These are phyloP conservation scores for Melinaea menophilus DNA, from an alignment of 2,888 invertebrate species.

Conservation along the genomic window DNA sequence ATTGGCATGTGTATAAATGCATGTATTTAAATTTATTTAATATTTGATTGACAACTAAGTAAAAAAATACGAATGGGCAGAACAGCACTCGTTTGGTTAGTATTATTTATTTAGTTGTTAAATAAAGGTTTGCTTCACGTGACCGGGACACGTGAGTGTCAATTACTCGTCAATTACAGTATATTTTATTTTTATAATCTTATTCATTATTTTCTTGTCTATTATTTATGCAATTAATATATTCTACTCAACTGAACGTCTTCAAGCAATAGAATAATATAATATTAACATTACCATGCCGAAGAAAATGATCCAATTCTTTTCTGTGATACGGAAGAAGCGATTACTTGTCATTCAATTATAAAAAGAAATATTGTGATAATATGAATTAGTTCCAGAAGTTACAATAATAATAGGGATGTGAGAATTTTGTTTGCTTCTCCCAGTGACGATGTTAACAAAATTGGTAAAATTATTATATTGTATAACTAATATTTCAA, in stretches of 20 bases:
- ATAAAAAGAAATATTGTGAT: not conserved
- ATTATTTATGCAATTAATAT: not conserved
- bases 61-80: not conserved
- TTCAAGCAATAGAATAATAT: no score
- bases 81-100: not conserved
- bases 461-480: no score
- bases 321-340: not conserved
- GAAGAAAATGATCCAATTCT: not conserved
- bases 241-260: no score
- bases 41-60: not conserved
- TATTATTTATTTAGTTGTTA: conserved; percentile 5
- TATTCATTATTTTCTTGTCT: not conserved
- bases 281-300: no score
- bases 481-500: no score
- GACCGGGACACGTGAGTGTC: not conserved
- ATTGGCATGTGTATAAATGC: no score
- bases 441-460: no score
- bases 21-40: no score
- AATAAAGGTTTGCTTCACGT: not conserved
- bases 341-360: conserved; percentile 2
- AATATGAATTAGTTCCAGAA: not conserved
- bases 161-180: conserved; percentile 1
- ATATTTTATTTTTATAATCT: not conserved
- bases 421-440: not conserved
- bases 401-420: not conserved